These are phyloP conservation scores for Pantherophis alleghaniensis DNA, from an alignment of 2,797 vertebrate genomes.

Conservation along the genomic window DNA sequence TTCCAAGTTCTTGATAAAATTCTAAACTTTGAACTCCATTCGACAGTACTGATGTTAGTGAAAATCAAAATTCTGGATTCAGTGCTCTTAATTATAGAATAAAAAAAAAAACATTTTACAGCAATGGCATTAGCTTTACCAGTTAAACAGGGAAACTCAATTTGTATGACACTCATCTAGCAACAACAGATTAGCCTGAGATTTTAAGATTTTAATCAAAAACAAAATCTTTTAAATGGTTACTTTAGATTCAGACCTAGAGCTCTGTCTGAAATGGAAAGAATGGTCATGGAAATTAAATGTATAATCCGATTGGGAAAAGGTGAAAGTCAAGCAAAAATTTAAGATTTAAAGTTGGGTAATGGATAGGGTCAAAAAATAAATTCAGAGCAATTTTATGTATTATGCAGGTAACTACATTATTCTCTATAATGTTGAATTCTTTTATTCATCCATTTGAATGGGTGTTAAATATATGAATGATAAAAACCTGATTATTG, in stretches of 20 bases:
- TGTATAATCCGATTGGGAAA: neutral
- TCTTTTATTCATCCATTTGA: neutral
- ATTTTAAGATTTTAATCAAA: neutral
- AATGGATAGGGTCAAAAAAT: neutral
- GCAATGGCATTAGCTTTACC: neutral
- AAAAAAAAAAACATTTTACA: neutral
- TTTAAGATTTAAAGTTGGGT: neutral
- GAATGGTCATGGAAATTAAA: neutral
- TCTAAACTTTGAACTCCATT: neutral
- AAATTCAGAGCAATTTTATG: neutral
- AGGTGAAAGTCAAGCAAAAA: neutral
- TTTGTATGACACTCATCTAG: neutral
- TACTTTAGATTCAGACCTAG: neutral
- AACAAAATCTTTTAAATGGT: neutral
- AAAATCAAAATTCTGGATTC: neutral
- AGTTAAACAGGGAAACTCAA: neutral
- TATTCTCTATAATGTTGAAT: neutral
- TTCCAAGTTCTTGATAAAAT: neutral
- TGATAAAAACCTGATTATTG: neutral
- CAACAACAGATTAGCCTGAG: neutral
- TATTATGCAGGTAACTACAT: neutral
- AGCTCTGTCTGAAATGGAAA: neutral
- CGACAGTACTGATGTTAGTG: neutral
- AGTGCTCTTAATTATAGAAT: neutral
- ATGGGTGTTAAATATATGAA: neutral